Evolutionary conservation across 2,888 invertebrate genomes (phyloP).

Genomic region (Apantesis nais): DNA sequence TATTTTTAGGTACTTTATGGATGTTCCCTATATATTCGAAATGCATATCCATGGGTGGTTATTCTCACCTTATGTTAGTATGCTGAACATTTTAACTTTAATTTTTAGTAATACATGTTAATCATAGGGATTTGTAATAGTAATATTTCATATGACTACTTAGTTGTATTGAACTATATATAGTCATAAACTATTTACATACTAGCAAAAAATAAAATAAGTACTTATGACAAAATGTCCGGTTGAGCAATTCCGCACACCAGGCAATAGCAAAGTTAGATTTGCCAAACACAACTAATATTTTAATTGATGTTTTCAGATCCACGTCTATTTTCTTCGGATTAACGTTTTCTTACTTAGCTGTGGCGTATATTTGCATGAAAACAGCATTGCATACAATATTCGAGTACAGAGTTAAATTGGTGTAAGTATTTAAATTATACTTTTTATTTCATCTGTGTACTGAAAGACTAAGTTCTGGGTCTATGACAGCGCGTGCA

Average conservation of each 20-base stretch:
- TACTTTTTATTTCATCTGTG: neutral
- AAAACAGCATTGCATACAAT: slow-evolving; percentile 76
- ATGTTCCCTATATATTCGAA: slow-evolving; percentile 77
- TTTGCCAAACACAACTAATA: neutral
- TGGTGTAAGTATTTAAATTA: slow-evolving; percentile 68
- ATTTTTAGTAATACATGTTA: neutral
- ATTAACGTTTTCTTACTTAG: slow-evolving; percentile 67
- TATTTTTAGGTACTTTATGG: slow-evolving; percentile 69
- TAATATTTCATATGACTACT: neutral
- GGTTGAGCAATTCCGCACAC: neutral
- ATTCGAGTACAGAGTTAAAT: slow-evolving; percentile 76
- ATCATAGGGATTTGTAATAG: neutral
- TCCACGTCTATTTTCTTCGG: slow-evolving; percentile 70
- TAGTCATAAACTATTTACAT: neutral
- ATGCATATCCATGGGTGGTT: slow-evolving; percentile 63
- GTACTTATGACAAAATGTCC: neutral
- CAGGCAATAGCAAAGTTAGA: neutral
- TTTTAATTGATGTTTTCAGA: slow-evolving; percentile 49
- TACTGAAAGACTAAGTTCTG: neutral
- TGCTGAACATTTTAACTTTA: neutral
- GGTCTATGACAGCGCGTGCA: neutral
- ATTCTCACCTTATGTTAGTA: slow-evolving; percentile 74
- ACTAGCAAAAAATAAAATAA: too few species aligned
- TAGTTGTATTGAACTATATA: too few species aligned
- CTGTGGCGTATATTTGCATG: slow-evolving; percentile 64